phyloP scores from a whole-genome alignment of 2,797 vertebrate species.

The Chiloscyllium punctatum region DNA sequence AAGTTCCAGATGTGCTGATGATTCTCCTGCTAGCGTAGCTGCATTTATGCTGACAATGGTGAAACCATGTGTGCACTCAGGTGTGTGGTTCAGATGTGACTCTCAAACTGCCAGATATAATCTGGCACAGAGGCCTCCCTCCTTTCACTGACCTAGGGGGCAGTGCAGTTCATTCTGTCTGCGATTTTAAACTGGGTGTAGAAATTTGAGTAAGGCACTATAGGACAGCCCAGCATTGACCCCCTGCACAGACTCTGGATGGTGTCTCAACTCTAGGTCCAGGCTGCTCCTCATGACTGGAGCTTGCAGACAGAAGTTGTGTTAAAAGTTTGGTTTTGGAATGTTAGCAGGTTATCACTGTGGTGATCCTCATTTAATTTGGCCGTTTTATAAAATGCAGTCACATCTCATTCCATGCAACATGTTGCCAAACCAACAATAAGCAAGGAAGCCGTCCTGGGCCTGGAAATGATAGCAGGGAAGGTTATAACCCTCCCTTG shows the following conservation, averaged over 20 bases:
- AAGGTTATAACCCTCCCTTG: too few species aligned
- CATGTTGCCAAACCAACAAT: background rate
- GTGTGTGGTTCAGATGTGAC: background rate
- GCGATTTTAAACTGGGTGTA: background rate
- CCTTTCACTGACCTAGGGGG: background rate
- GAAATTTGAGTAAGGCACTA: background rate
- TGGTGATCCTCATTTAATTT: slow-evolving; percentile 30
- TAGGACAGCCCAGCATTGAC: background rate
- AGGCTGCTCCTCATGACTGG: background rate
- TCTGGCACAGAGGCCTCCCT: background rate
- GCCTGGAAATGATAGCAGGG: background rate
- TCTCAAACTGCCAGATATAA: background rate
- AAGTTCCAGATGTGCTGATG: background rate
- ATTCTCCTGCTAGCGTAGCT: background rate
- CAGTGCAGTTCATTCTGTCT: background rate
- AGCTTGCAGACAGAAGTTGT: background rate
- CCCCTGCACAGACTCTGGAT: background rate
- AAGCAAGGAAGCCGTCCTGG: background rate
- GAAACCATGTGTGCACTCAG: background rate
- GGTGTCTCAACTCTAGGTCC: background rate
- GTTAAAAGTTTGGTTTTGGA: slow-evolving; percentile 13
- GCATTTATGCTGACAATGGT: too few species aligned
- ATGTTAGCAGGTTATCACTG: slow-evolving; percentile 30
- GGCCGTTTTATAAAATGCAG: background rate
- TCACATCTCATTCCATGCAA: slow-evolving; percentile 22